Conservation (phyloP, 2,113 vertebrate genomes). For the Fulmarus glacialis region DNA sequence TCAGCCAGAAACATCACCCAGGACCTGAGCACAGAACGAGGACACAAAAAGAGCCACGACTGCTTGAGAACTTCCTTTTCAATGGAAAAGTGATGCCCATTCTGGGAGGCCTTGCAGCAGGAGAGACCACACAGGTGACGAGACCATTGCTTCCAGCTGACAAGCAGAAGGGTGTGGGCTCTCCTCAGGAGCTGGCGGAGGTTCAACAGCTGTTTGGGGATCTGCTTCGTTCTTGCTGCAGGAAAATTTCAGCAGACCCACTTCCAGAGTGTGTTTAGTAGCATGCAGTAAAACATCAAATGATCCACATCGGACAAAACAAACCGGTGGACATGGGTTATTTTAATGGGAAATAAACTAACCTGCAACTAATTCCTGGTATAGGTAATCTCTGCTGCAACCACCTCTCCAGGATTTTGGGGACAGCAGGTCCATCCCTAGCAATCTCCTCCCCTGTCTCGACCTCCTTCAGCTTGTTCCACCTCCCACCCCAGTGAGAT, state of each 20-base stretch:
- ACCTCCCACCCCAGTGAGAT: neutral
- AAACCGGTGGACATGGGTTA: neutral
- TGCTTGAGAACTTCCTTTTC: neutral
- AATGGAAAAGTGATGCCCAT: neutral
- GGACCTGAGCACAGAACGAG: neutral
- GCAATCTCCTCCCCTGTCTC: neutral
- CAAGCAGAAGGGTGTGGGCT: neutral
- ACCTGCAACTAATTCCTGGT: neutral
- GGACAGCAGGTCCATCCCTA: neutral
- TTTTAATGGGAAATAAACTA: neutral
- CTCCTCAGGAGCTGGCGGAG: neutral
- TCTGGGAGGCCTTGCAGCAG: neutral
- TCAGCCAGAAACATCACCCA: neutral
- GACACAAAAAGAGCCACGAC: neutral
- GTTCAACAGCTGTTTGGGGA: neutral
- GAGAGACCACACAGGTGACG: neutral
- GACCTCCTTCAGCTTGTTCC: neutral
- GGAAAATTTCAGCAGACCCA: neutral
- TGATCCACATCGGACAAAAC: neutral
- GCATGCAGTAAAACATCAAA: neutral
- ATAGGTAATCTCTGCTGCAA: neutral
- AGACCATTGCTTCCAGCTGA: neutral
- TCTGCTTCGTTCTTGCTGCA: neutral
- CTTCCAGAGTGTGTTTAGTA: neutral
- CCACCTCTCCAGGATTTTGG: neutral